Evolutionary conservation across 2,797 vertebrate genomes (phyloP).

Genomic region (Siniperca obscura): DNA sequence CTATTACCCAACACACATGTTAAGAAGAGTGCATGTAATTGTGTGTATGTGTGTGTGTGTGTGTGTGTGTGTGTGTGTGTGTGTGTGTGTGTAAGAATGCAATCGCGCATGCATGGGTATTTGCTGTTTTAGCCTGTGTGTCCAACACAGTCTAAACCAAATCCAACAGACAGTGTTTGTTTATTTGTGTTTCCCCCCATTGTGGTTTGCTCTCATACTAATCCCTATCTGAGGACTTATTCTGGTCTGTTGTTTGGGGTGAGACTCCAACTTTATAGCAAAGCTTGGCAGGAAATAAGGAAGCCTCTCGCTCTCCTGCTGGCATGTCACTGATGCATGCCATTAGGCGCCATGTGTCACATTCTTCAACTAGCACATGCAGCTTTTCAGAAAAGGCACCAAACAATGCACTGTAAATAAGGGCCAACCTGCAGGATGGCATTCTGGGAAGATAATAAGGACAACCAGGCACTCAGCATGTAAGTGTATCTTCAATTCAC

Average conservation of each 20-base stretch:
- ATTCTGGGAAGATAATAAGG: slow-evolving; percentile 60
- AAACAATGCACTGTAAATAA: slow-evolving; percentile 58
- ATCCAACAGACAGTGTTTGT: slow-evolving; percentile 66
- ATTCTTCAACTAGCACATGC: slow-evolving; percentile 59
- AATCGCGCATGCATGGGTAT: slow-evolving; percentile 23
- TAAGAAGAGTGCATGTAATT: slow-evolving; percentile 25
- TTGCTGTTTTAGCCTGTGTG: slow-evolving; percentile 47
- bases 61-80: slow-evolving; percentile 16
- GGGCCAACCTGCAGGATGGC: slow-evolving; percentile 58
- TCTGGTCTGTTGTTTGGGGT: slow-evolving; percentile 68
- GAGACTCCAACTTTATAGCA: slow-evolving; percentile 62
- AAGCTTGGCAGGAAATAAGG: slow-evolving; percentile 63
- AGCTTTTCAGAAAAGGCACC: slow-evolving; percentile 40
- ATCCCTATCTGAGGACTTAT: slow-evolving; percentile 74
- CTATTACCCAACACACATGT: slow-evolving; percentile 37
- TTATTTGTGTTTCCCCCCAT: slow-evolving; percentile 52
- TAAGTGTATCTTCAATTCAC: slow-evolving; percentile 37
- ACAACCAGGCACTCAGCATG: slow-evolving; percentile 34
- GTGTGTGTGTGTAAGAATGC: slow-evolving; percentile 20
- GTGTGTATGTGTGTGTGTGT: slow-evolving; percentile 9
- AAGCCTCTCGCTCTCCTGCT: slow-evolving; percentile 62
- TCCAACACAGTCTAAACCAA: slow-evolving; percentile 49
- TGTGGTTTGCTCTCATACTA: slow-evolving; percentile 60
- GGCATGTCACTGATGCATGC: slow-evolving; percentile 63
- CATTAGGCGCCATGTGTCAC: slow-evolving; percentile 69